phyloP scores from a whole-genome alignment of 1,140 invertebrate species.

The Chironomus tepperi region DNA sequence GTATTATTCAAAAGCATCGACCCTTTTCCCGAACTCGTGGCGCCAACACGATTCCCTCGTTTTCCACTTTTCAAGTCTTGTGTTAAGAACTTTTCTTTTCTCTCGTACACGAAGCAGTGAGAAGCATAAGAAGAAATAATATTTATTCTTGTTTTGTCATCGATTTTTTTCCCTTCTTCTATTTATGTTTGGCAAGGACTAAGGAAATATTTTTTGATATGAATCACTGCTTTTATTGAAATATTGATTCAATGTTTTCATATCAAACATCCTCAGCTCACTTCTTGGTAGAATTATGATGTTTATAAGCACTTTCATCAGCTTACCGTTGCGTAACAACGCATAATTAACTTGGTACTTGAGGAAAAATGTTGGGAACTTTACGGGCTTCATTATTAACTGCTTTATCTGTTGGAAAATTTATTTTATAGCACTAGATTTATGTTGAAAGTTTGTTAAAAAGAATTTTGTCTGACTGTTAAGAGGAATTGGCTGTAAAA shows the following conservation, averaged over 20 bases:
- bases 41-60: conserved; percentile 2
- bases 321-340: background rate
- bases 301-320: background rate
- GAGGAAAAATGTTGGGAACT: too few species aligned
- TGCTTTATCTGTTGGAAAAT: too few species aligned
- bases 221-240: background rate
- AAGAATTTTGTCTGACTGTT: too few species aligned
- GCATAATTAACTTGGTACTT: background rate
- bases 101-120: too few species aligned
- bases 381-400: too few species aligned
- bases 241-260: too few species aligned
- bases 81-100: too few species aligned
- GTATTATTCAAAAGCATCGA: conserved; percentile 10
- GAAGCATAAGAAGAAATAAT: background rate
- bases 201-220: background rate
- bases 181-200: background rate
- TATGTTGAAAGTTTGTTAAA: too few species aligned
- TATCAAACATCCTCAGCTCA: background rate
- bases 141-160: conserved; percentile 14
- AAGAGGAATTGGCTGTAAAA: too few species aligned
- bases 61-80: background rate
- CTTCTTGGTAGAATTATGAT: background rate
- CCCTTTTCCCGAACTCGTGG: background rate
- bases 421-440: too few species aligned
- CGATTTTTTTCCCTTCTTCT: conserved; percentile 15